phyloP scores from a whole-genome alignment of 2,888 invertebrate genomes.

The Bhutanitis thaidina region DNA sequence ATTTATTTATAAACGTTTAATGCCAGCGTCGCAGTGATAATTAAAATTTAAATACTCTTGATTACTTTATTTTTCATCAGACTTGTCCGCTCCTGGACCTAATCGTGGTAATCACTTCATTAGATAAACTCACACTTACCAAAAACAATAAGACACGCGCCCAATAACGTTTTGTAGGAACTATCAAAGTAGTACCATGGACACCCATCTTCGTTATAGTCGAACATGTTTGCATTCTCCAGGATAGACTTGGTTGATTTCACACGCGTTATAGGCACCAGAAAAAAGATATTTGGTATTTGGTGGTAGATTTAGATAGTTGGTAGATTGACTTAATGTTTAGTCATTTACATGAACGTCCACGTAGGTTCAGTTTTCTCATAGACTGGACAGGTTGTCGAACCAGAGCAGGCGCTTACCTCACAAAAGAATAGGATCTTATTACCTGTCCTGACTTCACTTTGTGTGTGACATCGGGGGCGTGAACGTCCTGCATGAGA shows the following conservation, averaged over 20 bases:
- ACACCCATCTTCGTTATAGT: conserved; percentile 68
- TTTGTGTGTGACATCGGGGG: conserved; percentile 58
- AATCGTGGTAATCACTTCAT: not conserved
- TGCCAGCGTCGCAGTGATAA: not conserved
- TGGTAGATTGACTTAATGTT: conserved; percentile 44
- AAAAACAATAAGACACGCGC: conserved; percentile 74
- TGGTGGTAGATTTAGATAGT: conserved; percentile 23
- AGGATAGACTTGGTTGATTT: conserved; percentile 27
- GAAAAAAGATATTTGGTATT: conserved; percentile 33
- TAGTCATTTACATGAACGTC: conserved; percentile 49
- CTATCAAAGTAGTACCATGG: conserved; percentile 77
- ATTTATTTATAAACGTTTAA: conserved; percentile 1
- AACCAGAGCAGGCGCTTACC: conserved; percentile 44
- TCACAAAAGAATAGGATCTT: conserved; percentile 56
- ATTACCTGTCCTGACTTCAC: conserved; percentile 50
- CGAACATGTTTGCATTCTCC: conserved; percentile 55
- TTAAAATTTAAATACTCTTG: conserved; percentile 1
- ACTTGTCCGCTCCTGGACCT: not conserved
- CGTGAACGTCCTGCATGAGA: conserved; percentile 43
- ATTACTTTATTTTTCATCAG: not conserved
- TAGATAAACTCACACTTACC: conserved; percentile 51
- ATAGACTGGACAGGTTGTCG: conserved; percentile 69
- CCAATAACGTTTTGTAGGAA: conserved; percentile 74
- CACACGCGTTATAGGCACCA: conserved; percentile 48
- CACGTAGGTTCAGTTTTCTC: conserved; percentile 58